Conservation (phyloP, 1,140 invertebrate genomes). For the Neomicropteryx cornuta region DNA sequence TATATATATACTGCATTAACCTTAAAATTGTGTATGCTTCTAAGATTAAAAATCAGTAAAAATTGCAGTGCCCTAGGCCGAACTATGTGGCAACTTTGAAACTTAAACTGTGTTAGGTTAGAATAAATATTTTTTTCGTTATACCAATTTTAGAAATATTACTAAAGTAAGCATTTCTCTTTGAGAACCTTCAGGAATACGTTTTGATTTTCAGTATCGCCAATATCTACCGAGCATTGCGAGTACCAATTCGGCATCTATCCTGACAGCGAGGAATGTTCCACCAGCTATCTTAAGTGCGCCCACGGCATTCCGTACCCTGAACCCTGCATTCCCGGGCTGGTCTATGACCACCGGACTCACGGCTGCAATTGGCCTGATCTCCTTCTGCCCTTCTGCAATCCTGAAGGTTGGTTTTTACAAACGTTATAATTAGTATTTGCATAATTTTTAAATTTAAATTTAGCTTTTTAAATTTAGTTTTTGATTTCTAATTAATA, state of each 20-base stretch:
- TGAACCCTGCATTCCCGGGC: conserved; percentile 70
- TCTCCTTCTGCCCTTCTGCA: conserved; percentile 71
- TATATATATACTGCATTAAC: no score
- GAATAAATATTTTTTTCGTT: no score
- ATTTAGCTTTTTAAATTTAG: background rate
- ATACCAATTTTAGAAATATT: no score
- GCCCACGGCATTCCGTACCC: conserved; percentile 67
- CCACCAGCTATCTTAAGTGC: conserved; percentile 79
- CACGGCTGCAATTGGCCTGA: conserved; percentile 92
- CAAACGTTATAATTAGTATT: conserved; percentile 9
- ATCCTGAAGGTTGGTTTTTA: conserved; percentile 60
- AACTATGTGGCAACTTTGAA: no score
- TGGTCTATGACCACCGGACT: conserved; percentile 78
- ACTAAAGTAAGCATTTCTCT: no score
- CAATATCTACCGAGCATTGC: conserved; percentile 67
- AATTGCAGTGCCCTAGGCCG: no score
- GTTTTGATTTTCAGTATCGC: conserved; percentile 50
- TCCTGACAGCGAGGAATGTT: conserved; percentile 65
- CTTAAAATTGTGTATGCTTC: no score
- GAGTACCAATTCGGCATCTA: conserved; percentile 85
- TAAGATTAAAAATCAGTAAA: no score
- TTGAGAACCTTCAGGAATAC: no score
- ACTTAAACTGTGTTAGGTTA: no score
- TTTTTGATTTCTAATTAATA: no score
- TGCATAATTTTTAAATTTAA: background rate